These are phyloP conservation scores for Aphis gossypii DNA, from an alignment of 1,140 invertebrate genomes.

Conservation along the genomic window DNA sequence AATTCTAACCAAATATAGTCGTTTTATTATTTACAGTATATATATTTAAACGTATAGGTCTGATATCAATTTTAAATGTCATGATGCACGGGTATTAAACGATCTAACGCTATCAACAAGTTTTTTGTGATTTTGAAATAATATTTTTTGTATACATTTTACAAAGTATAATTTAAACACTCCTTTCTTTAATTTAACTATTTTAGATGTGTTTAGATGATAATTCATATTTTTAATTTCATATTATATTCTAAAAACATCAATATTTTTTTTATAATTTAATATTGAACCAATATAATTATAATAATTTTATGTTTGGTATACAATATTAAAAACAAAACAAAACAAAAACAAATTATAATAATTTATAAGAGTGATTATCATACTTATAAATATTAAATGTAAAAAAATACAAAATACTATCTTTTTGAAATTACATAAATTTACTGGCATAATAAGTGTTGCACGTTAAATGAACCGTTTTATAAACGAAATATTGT, in stretches of 20 bases:
- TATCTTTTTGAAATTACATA: neutral
- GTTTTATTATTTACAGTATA: neutral
- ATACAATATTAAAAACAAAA: neutral
- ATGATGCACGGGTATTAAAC: neutral
- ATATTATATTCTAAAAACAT: neutral
- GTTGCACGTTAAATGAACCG: neutral
- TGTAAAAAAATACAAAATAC: neutral
- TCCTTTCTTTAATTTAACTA: neutral
- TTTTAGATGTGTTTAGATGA: neutral
- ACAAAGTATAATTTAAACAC: neutral
- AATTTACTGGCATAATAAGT: neutral
- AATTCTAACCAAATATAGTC: neutral
- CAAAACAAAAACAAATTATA: neutral
- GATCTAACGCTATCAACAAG: neutral
- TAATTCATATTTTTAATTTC: neutral
- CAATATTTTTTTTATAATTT: neutral
- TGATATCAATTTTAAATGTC: neutral
- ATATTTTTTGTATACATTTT: neutral
- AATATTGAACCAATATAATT: neutral
- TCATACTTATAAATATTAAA: neutral
- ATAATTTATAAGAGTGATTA: neutral
- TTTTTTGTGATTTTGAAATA: neutral
- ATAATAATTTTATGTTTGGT: neutral
- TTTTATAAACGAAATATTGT: neutral
- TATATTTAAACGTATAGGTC: too few species aligned